Evolutionary conservation across 2,888 invertebrate genomes (phyloP).

Genomic region (Eupsilia transversa): DNA sequence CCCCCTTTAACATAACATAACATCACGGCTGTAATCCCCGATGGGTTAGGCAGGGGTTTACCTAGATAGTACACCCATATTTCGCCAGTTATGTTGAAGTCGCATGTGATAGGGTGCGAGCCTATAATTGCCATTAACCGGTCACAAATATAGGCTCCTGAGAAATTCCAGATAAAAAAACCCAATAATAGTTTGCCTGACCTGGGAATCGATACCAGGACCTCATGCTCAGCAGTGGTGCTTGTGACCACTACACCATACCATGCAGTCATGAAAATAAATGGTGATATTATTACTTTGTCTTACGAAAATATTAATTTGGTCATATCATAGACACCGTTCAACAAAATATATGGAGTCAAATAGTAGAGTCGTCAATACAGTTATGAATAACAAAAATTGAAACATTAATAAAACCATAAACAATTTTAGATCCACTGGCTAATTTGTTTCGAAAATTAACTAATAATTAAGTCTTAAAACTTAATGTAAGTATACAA

Average conservation of each 20-base stretch:
- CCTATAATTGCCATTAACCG: not conserved
- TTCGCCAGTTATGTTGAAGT: not conserved
- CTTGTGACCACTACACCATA: not conserved
- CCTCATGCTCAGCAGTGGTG: not conserved
- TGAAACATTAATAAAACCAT: constrained; percentile 18
- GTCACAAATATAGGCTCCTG: not conserved
- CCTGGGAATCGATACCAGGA: not conserved
- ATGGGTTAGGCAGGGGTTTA: not conserved
- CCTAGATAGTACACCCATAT: not conserved
- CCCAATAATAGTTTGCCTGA: not conserved
- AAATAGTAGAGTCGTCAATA: not conserved
- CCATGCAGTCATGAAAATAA: not conserved
- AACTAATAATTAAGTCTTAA: constrained; percentile 59
- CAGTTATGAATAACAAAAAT: constrained; percentile 18
- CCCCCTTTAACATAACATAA: not conserved
- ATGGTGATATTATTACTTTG: not conserved
- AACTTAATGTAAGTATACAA: constrained; percentile 59
- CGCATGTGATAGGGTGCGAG: not conserved
- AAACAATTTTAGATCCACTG: constrained; percentile 43
- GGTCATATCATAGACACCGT: not conserved
- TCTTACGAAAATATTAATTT: constrained; percentile 5
- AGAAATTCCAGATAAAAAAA: not conserved
- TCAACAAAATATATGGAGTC: constrained; percentile 12
- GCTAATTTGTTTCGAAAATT: constrained; percentile 50
- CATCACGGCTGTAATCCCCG: not conserved